Evolutionary conservation across 2,113 vertebrate species (phyloP), one percentile per base, ranked within the genome.

Genomic region (Zosterops pallidus): DNA sequence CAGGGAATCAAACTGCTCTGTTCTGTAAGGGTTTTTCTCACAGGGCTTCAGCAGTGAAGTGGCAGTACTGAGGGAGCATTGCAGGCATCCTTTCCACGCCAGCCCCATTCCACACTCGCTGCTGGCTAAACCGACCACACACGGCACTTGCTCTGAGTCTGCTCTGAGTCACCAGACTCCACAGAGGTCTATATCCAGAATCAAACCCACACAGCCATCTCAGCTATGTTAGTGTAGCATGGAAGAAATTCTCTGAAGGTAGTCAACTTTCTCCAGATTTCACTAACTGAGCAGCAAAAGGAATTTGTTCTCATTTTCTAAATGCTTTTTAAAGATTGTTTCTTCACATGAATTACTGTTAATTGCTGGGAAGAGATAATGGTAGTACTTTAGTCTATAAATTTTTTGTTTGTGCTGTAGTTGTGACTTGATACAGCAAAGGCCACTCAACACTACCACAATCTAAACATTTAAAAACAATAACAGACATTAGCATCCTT

Each of bases 101-200:
- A 85, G 82, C 55, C 47, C 75, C 37, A 68, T 14, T 75, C 84
- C 89, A 91, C 3, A 5, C 77, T 79, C 26, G 0, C 82, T 68
- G 76, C 37, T 80, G 65, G 31, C 65, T 85, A n/a, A 87, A 55
- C 91, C 86, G 85, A 94, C 95, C 86, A 75, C 86, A 88, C 56
- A 68, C 0, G 1, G 62, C 60, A 75, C 60, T 49, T 68, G 41
- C 80, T 90, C 81, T 65, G 80, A 93, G 80, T 52, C 62, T 79
- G 39, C 55, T 95, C 88, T 96, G 92, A 97, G 86, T 96, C 94
- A 96, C 74, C 84, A 79, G 70, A 70, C 83, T 76, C 71, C 89
- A 93, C 60, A 94, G 57, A 95, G 72, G 47, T 79, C 82, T 81
- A 6, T 39, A 86, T 89, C 87, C 83, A 70, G 46, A 69, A 79